A percentile compares a stretch with the other conserved stretches of the same genome.
phyloP scores from a whole-genome alignment of 2,797 vertebrate genomes.

The Falco concolor region DNA sequence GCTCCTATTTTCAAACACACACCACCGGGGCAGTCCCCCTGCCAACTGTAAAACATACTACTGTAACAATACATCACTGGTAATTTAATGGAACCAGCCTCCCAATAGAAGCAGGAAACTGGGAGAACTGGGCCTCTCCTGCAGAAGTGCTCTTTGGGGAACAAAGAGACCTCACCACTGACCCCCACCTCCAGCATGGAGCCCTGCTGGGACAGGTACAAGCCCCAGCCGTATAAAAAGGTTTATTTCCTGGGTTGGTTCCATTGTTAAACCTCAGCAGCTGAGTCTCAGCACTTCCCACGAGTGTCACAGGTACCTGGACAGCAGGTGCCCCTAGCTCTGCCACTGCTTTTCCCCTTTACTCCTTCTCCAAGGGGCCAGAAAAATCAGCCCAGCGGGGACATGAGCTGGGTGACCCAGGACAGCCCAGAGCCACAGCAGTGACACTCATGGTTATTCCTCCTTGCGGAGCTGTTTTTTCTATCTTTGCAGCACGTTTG shows the following conservation, averaged over 20 bases:
- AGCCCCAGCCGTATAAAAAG: not conserved
- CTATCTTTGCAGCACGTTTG: not conserved
- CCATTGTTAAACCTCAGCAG: not conserved
- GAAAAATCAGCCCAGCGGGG: not conserved
- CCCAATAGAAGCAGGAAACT: not conserved
- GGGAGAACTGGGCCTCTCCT: not conserved
- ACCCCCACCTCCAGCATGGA: fast-evolving
- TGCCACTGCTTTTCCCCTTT: not conserved
- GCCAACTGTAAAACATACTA: not conserved
- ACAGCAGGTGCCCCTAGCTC: not conserved
- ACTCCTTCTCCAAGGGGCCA: not conserved
- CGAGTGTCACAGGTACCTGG: not conserved
- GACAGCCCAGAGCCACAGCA: not conserved
- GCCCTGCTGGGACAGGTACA: too few species aligned
- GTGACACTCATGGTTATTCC: not conserved
- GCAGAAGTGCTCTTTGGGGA: not conserved
- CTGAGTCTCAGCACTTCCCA: not conserved
- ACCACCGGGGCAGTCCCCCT: too few species aligned
- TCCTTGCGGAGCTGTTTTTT: not conserved
- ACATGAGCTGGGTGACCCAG: not conserved
- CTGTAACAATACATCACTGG: not conserved
- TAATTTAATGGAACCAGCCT: not conserved
- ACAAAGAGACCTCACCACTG: not conserved
- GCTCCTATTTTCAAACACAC: not conserved
- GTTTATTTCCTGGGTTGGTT: not conserved